Base-by-base conservation (phyloP, 2,888 invertebrate species). In the Philereme transversata region DNA sequence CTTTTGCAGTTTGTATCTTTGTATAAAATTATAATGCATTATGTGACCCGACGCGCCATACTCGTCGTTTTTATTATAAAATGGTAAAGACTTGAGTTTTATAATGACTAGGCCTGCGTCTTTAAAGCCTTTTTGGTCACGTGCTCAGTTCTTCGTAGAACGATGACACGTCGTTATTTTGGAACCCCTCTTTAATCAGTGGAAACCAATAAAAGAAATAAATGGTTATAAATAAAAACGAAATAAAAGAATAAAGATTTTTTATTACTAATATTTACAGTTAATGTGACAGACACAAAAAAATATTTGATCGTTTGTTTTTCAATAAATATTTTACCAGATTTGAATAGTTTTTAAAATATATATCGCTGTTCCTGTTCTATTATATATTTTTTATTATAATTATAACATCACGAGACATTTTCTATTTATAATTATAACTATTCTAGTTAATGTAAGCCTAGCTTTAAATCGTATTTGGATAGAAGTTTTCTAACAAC, bases 11-110 rank as follows among this genome's bases (percentile, higher is more conserved):
- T 86, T 86, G 90, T 91, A 90, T 91, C 90, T 88, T 90, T 90
- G 90, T 92, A 91, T 91, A 87, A 91, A 90, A 91, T 92, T 90
- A 92, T 92, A 92, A 91, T 90, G 89, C 88, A 90, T 90, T 89
- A 90, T 88, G 84, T 85, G 88, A 88, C 86, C 86, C 67, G 68
- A 51, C 57, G 59, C 64, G 62, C 60, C 54, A 54, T 64, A 64
- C 57, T 60, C 65, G 58, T 64, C 52, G 47, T 67, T 68, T 69
- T 69, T 70, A 52, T 63, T 64, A 67, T 68, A 71, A 73, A 72
- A 69, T 62, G 50, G 54, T 57, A 51, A 57, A 54, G 53, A 45
- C 43, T 50, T 40, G 57, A 38, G 11, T 57, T 57, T 57, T 57
- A 54, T 62, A 51, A 57, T 57, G 47, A 54, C 54, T 54, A 57